Conservation (phyloP, 2,797 vertebrate species). For the Anguilla megastoma region DNA sequence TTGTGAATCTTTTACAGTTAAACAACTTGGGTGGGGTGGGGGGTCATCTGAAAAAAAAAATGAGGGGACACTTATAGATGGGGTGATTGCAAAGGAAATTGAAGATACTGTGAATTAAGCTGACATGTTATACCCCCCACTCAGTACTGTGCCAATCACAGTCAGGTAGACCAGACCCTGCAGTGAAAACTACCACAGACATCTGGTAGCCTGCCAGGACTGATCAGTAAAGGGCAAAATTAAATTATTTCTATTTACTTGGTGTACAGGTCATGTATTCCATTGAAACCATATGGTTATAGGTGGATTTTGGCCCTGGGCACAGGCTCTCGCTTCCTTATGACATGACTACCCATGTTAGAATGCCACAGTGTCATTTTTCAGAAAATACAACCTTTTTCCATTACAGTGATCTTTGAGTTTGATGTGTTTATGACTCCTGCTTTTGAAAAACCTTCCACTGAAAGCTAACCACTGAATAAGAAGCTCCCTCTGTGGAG, state of each 20-base stretch:
- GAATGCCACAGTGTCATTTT: slow-evolving; percentile 23
- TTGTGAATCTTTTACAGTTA: not conserved
- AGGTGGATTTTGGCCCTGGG: slow-evolving; percentile 33
- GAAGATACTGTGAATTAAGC: not conserved
- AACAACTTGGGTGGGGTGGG: not conserved
- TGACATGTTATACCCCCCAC: not conserved
- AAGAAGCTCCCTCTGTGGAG: not conserved
- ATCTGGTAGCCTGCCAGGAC: slow-evolving; percentile 37
- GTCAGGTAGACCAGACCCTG: slow-evolving; percentile 29
- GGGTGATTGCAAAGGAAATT: slow-evolving; percentile 5
- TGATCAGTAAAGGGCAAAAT: slow-evolving; percentile 44
- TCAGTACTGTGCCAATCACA: slow-evolving; percentile 31
- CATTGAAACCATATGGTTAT: slow-evolving; percentile 48
- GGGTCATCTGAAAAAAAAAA: not conserved
- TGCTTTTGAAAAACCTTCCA: slow-evolving; percentile 44
- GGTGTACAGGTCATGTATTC: slow-evolving; percentile 45
- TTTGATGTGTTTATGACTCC: slow-evolving; percentile 31
- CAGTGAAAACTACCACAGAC: slow-evolving; percentile 36
- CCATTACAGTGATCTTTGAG: slow-evolving; percentile 15
- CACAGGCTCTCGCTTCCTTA: slow-evolving; percentile 22
- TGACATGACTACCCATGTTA: slow-evolving; percentile 31
- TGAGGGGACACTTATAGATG: not conserved
- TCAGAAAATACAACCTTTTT: slow-evolving; percentile 35
- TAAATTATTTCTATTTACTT: slow-evolving; percentile 40
- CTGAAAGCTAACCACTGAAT: slow-evolving; percentile 41